Conservation (phyloP, 2,888 invertebrate species). For the Xestoiulus laeticollis region DNA sequence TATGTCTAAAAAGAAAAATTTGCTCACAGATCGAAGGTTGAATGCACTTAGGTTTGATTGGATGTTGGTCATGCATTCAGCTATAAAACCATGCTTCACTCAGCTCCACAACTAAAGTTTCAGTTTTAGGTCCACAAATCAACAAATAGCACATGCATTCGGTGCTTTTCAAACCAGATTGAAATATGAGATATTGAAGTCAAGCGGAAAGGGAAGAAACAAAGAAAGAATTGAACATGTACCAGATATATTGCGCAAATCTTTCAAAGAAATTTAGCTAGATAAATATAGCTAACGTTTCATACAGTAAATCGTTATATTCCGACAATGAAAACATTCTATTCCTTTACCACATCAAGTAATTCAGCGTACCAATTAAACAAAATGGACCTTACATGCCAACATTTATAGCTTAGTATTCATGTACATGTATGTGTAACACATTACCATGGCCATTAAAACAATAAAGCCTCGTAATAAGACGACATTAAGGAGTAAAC, state of each 20-base stretch:
- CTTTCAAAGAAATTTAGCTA: not conserved
- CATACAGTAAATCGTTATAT: not conserved
- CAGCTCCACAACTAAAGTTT: not conserved
- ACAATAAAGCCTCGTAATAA: too few species aligned
- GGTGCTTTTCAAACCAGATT: not conserved
- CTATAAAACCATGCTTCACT: not conserved
- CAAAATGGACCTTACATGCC: too few species aligned
- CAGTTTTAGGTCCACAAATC: not conserved
- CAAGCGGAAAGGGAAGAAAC: not conserved
- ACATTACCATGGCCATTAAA: too few species aligned
- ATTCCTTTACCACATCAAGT: too few species aligned
- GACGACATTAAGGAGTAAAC: too few species aligned
- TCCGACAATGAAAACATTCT: not conserved
- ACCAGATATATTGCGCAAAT: not conserved
- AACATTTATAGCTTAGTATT: too few species aligned
- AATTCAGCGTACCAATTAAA: too few species aligned
- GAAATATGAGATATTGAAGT: not conserved
- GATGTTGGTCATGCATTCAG: not conserved
- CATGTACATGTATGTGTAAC: too few species aligned
- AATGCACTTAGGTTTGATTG: not conserved
- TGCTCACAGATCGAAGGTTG: not conserved
- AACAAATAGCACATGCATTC: not conserved
- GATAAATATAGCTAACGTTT: not conserved
- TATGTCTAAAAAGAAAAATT: not conserved
- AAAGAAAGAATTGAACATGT: not conserved